Conservation (phyloP, 1,140 invertebrate genomes). For the Matsumurasca onukii region DNA sequence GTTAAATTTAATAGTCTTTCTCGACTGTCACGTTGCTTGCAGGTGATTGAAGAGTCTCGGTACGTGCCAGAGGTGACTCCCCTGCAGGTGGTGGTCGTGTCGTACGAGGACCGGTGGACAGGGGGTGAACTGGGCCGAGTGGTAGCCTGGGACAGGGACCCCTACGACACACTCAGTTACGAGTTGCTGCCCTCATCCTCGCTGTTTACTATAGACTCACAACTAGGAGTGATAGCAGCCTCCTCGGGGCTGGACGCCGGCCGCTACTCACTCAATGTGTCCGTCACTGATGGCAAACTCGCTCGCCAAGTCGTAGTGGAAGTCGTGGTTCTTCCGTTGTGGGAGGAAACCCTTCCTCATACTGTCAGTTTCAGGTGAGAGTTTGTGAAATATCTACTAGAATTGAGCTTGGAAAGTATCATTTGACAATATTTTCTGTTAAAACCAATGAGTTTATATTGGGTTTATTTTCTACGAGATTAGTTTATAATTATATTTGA, state of each 20-base stretch:
- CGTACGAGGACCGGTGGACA: constrained; percentile 85
- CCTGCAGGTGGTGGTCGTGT: constrained; percentile 80
- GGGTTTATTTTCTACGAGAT: background rate
- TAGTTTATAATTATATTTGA: too few relatives aligned
- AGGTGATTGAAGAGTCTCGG: constrained; percentile 87
- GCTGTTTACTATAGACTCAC: constrained; percentile 76
- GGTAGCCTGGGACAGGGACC: constrained; percentile 85
- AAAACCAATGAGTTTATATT: background rate
- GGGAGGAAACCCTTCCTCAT: constrained; percentile 82
- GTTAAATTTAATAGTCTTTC: too few relatives aligned
- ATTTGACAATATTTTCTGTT: background rate
- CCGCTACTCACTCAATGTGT: constrained; percentile 81
- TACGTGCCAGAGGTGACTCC: constrained; percentile 88
- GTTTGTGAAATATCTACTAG: background rate
- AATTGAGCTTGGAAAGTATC: background rate
- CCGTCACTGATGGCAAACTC: constrained; percentile 88
- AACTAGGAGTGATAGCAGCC: constrained; percentile 78
- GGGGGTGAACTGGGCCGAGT: constrained; percentile 85
- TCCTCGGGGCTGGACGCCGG: constrained; percentile 84
- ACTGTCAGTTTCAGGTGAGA: constrained; percentile 70
- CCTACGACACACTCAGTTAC: constrained; percentile 84
- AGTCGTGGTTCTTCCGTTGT: constrained; percentile 79
- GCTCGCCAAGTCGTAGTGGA: constrained; percentile 71
- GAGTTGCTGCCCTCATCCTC: constrained; percentile 57
- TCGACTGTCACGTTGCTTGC: too few relatives aligned